A percentile compares a stretch with the other conserved stretches of the same genome.
Evolutionary conservation across 2,888 invertebrate species (phyloP).

Genomic region (Leucozona laternaria): DNA sequence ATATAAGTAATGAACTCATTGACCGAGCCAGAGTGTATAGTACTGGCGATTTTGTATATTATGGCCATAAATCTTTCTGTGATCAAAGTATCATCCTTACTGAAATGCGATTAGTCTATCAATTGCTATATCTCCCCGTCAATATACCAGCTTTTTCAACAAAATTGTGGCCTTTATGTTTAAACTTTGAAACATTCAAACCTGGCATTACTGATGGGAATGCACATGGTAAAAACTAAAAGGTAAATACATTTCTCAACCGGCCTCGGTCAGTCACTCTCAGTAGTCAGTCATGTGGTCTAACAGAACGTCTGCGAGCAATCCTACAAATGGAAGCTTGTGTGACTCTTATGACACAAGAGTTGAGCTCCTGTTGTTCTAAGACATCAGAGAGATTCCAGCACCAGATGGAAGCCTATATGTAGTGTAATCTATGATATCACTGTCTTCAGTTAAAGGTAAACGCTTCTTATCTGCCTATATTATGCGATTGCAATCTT

Average conservation of each 20-base stretch:
- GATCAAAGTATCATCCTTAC: too few species aligned
- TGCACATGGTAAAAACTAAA: conserved; percentile 26
- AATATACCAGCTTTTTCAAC: too few species aligned
- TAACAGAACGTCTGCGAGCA: conserved; percentile 49
- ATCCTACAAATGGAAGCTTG: conserved; percentile 49
- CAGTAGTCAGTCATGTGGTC: conserved; percentile 29
- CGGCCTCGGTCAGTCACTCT: conserved; percentile 29
- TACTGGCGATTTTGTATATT: too few species aligned
- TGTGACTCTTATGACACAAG: conserved; percentile 58
- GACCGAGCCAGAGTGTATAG: too few species aligned
- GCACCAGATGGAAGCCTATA: conserved; percentile 2
- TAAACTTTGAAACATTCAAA: background rate
- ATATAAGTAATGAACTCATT: too few species aligned
- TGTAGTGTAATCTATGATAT: conserved; percentile 38
- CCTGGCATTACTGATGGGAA: background rate
- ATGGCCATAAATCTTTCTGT: too few species aligned
- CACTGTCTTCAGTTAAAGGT: conserved; percentile 19
- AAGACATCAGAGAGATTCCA: conserved; percentile 39
- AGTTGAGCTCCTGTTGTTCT: conserved; percentile 49
- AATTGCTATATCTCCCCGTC: too few species aligned
- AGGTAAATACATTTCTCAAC: conserved; percentile 25
- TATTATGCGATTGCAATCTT: conserved; percentile 40
- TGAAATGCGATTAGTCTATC: too few species aligned
- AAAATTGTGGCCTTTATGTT: too few species aligned
- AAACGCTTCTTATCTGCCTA: conserved; percentile 19